Evolutionary conservation across 2,113 vertebrate species (phyloP).

Genomic region (Myotis yumanensis): DNA sequence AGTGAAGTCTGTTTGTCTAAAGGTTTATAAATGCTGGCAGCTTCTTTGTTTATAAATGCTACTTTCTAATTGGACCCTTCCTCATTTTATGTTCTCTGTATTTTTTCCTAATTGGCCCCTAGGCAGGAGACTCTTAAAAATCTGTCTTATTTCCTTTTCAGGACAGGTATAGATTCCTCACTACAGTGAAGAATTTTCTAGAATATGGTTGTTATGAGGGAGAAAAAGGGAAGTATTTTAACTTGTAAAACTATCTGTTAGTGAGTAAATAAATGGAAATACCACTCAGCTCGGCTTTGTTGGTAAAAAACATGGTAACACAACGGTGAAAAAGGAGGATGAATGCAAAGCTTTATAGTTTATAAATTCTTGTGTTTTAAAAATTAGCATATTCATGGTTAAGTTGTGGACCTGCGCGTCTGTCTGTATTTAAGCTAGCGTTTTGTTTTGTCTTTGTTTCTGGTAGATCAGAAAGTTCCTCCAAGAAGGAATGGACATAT

Average conservation of each 20-base stretch:
- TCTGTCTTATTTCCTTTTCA: not conserved
- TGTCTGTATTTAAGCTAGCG: not conserved
- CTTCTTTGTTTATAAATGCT: too few relatives aligned
- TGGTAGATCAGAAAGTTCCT: not conserved
- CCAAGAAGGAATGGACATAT: not conserved
- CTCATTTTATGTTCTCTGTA: too few relatives aligned
- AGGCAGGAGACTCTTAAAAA: not conserved
- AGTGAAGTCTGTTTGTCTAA: too few relatives aligned
- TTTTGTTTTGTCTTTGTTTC: conserved; percentile 43
- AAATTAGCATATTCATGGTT: not conserved
- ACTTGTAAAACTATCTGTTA: not conserved
- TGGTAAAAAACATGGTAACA: not conserved
- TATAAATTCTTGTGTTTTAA: not conserved
- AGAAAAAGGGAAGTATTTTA: not conserved
- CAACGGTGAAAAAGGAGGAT: not conserved
- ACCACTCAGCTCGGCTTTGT: not conserved
- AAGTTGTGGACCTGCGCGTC: not conserved
- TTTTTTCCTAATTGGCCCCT: too few relatives aligned
- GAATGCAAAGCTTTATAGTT: not conserved
- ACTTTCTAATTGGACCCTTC: too few relatives aligned
- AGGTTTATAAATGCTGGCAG: too few relatives aligned
- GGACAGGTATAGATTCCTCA: not conserved
- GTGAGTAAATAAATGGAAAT: not conserved
- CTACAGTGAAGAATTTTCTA: not conserved
- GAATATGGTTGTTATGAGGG: not conserved